These are phyloP conservation scores for Zhengitettix transpicula DNA, from an alignment of 2,888 invertebrate genomes.

Conservation along the genomic window DNA sequence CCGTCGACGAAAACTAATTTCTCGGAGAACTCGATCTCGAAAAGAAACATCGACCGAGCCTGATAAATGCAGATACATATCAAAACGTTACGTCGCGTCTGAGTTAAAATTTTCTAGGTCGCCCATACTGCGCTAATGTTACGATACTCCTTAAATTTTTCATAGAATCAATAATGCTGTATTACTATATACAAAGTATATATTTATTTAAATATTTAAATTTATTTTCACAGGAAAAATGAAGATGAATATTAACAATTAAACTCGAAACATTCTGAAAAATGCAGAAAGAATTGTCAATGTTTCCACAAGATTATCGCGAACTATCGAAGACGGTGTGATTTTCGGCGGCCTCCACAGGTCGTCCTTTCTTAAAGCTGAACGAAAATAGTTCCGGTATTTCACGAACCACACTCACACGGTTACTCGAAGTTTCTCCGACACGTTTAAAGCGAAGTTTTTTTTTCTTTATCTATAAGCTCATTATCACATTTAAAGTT, in stretches of 20 bases:
- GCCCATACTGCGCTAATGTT: background rate
- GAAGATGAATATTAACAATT: background rate
- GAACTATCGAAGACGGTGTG: too few relatives aligned
- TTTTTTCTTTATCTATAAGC: constrained; percentile 9
- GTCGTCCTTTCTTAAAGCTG: too few relatives aligned
- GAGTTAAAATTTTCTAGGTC: background rate
- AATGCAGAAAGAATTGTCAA: background rate
- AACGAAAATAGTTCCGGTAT: too few relatives aligned
- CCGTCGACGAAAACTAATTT: background rate
- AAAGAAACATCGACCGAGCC: background rate
- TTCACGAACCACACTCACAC: too few relatives aligned
- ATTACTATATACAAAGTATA: constrained; percentile 2
- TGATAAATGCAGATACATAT: background rate
- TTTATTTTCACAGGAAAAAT: background rate
- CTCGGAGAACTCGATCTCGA: background rate
- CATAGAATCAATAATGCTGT: background rate
- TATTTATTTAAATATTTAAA: background rate
- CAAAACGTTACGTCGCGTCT: background rate
- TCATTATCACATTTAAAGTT: constrained; percentile 14
- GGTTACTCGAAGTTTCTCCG: too few relatives aligned
- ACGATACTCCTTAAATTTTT: background rate
- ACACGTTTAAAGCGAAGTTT: too few relatives aligned
- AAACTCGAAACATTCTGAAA: background rate
- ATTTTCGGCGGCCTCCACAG: too few relatives aligned
- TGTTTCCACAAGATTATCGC: background rate